A percentile compares a stretch with the other conserved stretches of the same genome.
Evolutionary conservation across 2,888 invertebrate species (phyloP).

Genomic region (Cepaea hortensis): DNA sequence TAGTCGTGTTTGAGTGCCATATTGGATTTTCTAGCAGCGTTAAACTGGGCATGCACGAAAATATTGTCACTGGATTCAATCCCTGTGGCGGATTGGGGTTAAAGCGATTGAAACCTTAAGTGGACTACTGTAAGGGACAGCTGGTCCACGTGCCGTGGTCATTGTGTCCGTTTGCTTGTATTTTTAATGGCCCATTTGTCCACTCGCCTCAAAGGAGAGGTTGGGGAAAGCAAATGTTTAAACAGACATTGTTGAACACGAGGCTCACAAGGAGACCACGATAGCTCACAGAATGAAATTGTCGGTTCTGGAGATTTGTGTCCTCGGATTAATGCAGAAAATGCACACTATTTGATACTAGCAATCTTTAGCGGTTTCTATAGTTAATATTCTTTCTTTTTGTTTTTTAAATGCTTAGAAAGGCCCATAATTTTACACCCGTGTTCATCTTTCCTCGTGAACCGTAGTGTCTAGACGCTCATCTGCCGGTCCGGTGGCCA

Average conservation of each 20-base stretch:
- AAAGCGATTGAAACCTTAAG: conserved; percentile 27
- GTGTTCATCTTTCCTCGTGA: too few species aligned
- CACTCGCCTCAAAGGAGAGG: not conserved
- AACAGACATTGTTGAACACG: not conserved
- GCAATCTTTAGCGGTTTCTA: too few species aligned
- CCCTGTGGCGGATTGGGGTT: not conserved
- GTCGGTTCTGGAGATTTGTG: too few species aligned
- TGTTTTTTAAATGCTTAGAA: too few species aligned
- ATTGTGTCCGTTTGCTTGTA: conserved; percentile 19
- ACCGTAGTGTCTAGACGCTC: too few species aligned
- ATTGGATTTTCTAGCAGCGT: not conserved
- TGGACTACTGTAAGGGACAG: conserved; percentile 29
- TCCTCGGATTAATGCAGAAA: too few species aligned
- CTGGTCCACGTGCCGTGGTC: conserved; percentile 20
- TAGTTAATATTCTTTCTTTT: too few species aligned
- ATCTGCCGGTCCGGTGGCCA: too few species aligned
- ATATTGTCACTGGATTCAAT: conserved; percentile 5
- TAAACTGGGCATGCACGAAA: not conserved
- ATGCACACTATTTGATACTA: too few species aligned
- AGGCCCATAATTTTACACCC: too few species aligned
- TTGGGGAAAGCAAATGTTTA: conserved; percentile 8
- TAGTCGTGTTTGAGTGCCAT: not conserved
- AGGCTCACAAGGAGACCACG: not conserved
- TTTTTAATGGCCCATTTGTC: conserved; percentile 25
- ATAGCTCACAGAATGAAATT: not conserved